Percentiles rank a stretch among this genome's conserved stretches.
Evolutionary conservation across 2,888 invertebrate genomes (phyloP).

Genomic region (Philonicus albiceps): DNA sequence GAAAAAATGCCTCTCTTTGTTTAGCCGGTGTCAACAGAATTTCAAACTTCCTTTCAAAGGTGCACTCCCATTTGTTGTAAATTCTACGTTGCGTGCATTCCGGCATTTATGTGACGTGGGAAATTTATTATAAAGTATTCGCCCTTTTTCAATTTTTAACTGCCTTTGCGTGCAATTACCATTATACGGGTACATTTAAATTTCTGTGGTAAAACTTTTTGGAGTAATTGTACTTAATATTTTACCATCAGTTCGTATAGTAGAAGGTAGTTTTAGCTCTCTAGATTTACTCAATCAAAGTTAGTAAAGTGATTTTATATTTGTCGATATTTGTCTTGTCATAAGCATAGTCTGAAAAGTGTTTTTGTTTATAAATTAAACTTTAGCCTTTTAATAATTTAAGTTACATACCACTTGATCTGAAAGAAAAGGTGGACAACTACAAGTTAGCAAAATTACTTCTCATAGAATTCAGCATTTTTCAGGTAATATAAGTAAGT

Average conservation of each 20-base stretch:
- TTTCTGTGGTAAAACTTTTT: not conserved
- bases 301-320: not conserved
- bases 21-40: not conserved
- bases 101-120: not conserved
- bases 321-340: too few relatives aligned
- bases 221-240: not conserved
- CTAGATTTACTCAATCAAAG: not conserved
- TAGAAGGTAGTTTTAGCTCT: not conserved
- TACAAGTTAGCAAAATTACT: too few relatives aligned
- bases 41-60: not conserved
- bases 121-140: not conserved
- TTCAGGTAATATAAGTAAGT: too few relatives aligned
- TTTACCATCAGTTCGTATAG: not conserved
- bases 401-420: too few relatives aligned
- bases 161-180: not conserved
- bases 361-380: too few relatives aligned
- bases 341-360: too few relatives aligned
- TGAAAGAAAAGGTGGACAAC: too few relatives aligned
- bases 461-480: too few relatives aligned
- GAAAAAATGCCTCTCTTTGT: not conserved
- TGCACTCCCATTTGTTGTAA: not conserved
- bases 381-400: too few relatives aligned
- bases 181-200: not conserved
- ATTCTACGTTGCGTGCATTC: not conserved
- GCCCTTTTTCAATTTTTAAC: not conserved